These are phyloP conservation scores for Atractosteus spatula DNA, from an alignment of 2,113 vertebrate species.

Conservation along the genomic window DNA sequence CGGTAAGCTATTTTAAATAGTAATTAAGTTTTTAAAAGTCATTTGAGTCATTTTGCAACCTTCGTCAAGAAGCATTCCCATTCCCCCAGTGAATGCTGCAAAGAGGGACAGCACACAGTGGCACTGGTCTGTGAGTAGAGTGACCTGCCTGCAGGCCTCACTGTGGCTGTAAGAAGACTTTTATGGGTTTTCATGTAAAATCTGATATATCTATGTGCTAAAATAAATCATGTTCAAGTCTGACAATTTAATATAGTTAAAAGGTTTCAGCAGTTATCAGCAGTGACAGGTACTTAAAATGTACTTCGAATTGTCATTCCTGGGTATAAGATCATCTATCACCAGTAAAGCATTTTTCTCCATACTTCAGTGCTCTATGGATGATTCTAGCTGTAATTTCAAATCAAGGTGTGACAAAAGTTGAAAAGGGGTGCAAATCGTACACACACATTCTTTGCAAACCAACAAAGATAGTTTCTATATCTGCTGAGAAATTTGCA, in stretches of 20 bases:
- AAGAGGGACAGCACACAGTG: no score
- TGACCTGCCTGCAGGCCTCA: background rate
- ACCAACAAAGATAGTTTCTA: background rate
- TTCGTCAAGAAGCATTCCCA: no score
- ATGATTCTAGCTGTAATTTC: background rate
- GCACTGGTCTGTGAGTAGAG: no score
- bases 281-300: slow-evolving; percentile 11
- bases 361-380: background rate
- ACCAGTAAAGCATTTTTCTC: slow-evolving; percentile 2
- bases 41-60: no score
- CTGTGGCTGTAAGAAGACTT: slow-evolving; percentile 5
- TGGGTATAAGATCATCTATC: slow-evolving; percentile 20
- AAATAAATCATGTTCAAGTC: slow-evolving; percentile 12
- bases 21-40: no score
- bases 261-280: slow-evolving; percentile 22
- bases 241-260: slow-evolving; percentile 35
- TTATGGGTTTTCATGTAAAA: slow-evolving; percentile 18
- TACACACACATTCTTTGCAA: background rate
- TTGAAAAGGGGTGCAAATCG: background rate
- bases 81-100: no score
- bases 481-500: background rate
- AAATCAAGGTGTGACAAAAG: background rate
- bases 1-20: no score
- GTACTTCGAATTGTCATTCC: slow-evolving; percentile 22
- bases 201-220: slow-evolving; percentile 4